A percentile compares a stretch with the other conserved stretches of the same genome.
Evolutionary conservation across 2,113 vertebrate species (phyloP).

Genomic region (Aegotheles bennettii): DNA sequence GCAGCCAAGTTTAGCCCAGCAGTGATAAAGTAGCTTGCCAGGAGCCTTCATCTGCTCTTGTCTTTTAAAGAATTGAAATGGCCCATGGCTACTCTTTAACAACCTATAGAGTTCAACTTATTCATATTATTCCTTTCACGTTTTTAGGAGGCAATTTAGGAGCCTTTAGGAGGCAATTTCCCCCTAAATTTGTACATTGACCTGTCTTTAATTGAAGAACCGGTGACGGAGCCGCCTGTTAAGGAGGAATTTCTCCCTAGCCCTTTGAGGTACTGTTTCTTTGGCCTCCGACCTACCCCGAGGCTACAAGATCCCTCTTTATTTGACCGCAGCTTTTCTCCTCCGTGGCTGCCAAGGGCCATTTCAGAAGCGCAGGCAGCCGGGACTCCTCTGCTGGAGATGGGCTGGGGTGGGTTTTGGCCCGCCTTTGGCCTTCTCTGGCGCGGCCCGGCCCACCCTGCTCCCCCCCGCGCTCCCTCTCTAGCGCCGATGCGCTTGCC

Average conservation of each 20-base stretch:
- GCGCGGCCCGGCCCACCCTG: accelerated
- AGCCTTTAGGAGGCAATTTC: not conserved
- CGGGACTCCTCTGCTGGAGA: not conserved
- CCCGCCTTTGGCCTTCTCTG: not conserved
- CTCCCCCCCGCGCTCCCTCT: not conserved
- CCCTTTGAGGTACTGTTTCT: not conserved
- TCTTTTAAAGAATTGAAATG: not conserved
- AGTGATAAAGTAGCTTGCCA: not conserved
- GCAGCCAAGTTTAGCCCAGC: not conserved
- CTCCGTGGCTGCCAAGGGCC: no score
- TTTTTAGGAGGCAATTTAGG: no score
- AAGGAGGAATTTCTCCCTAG: not conserved
- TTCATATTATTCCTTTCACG: no score
- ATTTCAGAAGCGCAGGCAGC: not conserved
- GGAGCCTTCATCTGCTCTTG: not conserved
- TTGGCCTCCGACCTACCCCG: not conserved
- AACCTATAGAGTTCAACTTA: no score
- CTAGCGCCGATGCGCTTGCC: accelerated
- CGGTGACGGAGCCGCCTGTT: not conserved
- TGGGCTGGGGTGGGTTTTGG: no score
- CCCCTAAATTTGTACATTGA: not conserved
- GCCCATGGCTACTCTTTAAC: not conserved
- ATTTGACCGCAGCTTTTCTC: not conserved
- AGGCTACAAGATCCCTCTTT: not conserved
- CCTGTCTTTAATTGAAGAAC: not conserved